A percentile compares a stretch with the other conserved stretches of the same genome.
Evolutionary conservation across 2,797 vertebrate genomes (phyloP).

Genomic region (Poliocrania exsul): DNA sequence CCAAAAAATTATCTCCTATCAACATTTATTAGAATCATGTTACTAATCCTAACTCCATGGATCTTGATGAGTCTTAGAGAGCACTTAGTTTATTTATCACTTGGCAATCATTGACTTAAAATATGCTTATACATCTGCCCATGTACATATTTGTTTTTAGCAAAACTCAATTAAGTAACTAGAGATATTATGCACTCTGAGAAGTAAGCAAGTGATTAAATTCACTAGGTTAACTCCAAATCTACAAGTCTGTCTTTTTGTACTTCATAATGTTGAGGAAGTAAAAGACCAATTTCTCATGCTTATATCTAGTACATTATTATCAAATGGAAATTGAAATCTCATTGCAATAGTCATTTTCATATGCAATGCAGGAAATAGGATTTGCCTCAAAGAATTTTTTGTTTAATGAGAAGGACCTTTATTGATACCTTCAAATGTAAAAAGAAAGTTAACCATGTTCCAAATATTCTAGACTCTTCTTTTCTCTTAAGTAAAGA

Average conservation of each 20-base stretch:
- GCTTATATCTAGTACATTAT: neutral
- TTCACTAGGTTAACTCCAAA: neutral
- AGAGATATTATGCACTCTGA: neutral
- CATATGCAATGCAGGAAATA: neutral
- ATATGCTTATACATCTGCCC: neutral
- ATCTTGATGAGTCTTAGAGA: neutral
- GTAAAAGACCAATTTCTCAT: neutral
- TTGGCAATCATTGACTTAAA: neutral
- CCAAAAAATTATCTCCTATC: neutral
- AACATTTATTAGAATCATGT: neutral
- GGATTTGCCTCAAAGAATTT: neutral
- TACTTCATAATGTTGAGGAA: neutral
- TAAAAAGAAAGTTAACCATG: neutral
- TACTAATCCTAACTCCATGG: neutral
- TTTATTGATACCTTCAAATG: neutral
- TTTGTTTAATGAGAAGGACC: neutral
- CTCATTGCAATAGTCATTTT: neutral
- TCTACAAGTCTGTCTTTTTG: neutral
- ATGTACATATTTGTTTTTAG: neutral
- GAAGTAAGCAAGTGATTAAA: neutral
- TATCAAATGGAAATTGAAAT: neutral
- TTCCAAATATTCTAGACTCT: neutral
- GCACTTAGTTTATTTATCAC: neutral
- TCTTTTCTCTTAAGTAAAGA: neutral
- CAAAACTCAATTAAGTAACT: neutral